Evolutionary conservation across 2,113 vertebrate species (phyloP).

Genomic region (Axis porcinus): DNA sequence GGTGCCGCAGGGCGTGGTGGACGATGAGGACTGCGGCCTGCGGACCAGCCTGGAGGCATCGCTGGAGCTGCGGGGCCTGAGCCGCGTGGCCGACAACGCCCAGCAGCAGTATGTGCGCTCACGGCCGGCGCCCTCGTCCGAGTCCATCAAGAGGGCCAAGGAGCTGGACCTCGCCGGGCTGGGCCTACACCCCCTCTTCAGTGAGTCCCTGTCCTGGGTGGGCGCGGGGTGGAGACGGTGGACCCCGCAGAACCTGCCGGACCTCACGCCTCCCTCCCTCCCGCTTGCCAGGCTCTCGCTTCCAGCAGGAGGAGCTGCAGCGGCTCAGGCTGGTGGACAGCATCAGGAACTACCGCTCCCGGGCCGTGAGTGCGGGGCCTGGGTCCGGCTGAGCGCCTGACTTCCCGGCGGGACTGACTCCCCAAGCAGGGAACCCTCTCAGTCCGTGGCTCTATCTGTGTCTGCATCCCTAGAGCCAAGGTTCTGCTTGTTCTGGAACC

Average conservation of each 20-base stretch:
- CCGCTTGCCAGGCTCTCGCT: constrained; percentile 80
- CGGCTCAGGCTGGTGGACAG: constrained; percentile 90
- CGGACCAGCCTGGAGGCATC: constrained; percentile 82
- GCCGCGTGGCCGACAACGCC: constrained; percentile 86
- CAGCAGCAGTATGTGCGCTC: constrained; percentile 95
- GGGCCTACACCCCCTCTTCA: constrained; percentile 91
- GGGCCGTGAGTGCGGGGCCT: constrained; percentile 82
- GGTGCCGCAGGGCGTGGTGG: constrained; percentile 92
- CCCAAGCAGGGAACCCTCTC: not conserved
- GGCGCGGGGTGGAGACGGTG: rapidly evolving
- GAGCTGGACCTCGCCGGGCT: constrained; percentile 84
- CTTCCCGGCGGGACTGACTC: rapidly evolving
- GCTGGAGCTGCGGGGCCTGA: constrained; percentile 87
- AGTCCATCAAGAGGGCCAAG: constrained; percentile 94
- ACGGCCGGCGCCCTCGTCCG: constrained; percentile 86
- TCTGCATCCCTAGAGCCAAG: not conserved
- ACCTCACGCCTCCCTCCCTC: not conserved
- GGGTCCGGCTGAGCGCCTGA: not conserved
- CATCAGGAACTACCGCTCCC: constrained; percentile 91
- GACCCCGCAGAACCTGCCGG: rapidly evolving
- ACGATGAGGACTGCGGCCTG: constrained; percentile 89
- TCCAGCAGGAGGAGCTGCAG: constrained; percentile 88
- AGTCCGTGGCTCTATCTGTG: rapidly evolving
- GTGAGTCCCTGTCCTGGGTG: constrained; percentile 74
- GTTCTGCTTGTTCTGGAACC: not conserved